Conservation (phyloP, 2,888 invertebrate species). For the Cheilosia pagana region DNA sequence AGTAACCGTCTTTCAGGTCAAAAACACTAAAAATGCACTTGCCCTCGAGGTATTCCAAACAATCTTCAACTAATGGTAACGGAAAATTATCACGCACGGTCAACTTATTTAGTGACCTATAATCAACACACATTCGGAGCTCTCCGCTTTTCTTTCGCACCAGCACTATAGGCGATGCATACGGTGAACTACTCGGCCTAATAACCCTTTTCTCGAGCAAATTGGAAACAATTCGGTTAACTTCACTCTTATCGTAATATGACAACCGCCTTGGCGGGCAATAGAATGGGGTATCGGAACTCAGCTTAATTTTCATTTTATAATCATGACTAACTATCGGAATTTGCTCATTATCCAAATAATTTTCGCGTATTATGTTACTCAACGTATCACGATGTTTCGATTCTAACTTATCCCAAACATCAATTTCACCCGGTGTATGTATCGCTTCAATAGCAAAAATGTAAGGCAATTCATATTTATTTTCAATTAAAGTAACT, state of each 20-base stretch:
- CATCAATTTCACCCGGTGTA: too few relatives aligned
- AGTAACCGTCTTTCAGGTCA: constrained; percentile 75
- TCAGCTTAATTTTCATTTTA: constrained; percentile 40
- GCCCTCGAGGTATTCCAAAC: constrained; percentile 56
- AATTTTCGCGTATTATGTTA: too few relatives aligned
- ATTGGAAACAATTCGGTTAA: constrained; percentile 59
- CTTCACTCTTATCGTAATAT: constrained; percentile 43
- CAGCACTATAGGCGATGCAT: constrained; percentile 60
- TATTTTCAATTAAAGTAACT: too few relatives aligned
- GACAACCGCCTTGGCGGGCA: constrained; percentile 47
- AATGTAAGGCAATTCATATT: too few relatives aligned
- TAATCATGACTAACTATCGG: constrained; percentile 13
- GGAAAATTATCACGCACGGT: constrained; percentile 63
- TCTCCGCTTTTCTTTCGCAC: constrained; percentile 54
- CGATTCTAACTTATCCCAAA: too few relatives aligned
- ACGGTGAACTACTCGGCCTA: constrained; percentile 61
- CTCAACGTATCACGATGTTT: too few relatives aligned
- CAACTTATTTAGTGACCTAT: constrained; percentile 42
- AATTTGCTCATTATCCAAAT: constrained; percentile 10
- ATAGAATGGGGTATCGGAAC: constrained; percentile 25
- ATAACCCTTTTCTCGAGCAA: constrained; percentile 42
- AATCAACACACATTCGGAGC: constrained; percentile 46
- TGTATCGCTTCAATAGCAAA: too few relatives aligned
- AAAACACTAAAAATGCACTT: constrained; percentile 70
- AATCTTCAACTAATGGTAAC: constrained; percentile 66